Conservation (phyloP, 2,888 invertebrate species). For the Bugula neritina region DNA sequence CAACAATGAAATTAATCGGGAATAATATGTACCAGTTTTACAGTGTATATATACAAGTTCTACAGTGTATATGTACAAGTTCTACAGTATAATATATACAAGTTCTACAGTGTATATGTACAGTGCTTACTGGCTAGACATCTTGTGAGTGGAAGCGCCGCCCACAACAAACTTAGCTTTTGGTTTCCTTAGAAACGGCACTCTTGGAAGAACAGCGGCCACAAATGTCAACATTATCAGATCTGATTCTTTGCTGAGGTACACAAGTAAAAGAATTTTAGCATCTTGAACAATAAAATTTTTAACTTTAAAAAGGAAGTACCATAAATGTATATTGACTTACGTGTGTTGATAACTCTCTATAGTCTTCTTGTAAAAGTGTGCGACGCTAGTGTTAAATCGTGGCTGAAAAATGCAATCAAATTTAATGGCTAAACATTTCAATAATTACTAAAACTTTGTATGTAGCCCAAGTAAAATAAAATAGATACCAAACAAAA, state of each 20-base stretch:
- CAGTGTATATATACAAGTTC: no score
- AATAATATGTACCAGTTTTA: no score
- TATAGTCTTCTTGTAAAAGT: background rate
- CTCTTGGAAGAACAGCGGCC: background rate
- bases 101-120: background rate
- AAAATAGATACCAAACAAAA: no score
- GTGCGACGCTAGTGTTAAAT: background rate
- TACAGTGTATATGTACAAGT: no score
- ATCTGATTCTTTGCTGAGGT: background rate
- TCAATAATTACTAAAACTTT: no score
- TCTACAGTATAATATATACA: no score
- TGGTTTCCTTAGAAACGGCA: background rate
- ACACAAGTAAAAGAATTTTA: no score
- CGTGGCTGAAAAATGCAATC: background rate
- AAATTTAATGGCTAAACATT: no score
- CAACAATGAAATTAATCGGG: no score
- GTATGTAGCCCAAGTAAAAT: no score
- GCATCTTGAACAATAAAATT: no score
- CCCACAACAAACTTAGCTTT: background rate
- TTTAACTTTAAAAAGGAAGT: no score
- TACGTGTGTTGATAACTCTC: background rate
- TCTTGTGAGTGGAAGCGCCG: conserved; percentile 7
- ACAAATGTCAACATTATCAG: background rate
- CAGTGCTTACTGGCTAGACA: conserved; percentile 14
- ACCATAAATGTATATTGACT: background rate